These are phyloP conservation scores for Idaea straminata DNA, from an alignment of 2,888 invertebrate genomes.

Conservation along the genomic window DNA sequence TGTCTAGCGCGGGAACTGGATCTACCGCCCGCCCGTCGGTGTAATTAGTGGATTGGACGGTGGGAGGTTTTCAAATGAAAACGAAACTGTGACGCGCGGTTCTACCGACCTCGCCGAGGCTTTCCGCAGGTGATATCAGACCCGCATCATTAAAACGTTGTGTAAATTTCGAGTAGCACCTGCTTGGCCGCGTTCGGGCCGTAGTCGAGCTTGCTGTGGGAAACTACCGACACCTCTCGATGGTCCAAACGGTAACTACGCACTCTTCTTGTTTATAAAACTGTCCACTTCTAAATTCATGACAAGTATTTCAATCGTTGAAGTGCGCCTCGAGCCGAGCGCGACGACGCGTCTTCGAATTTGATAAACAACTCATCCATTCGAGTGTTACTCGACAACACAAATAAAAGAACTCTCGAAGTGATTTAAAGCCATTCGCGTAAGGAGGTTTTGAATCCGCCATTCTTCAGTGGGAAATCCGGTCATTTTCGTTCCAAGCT, in stretches of 20 bases:
- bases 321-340: constrained; percentile 41
- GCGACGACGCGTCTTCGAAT: constrained; percentile 47
- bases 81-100: constrained; percentile 51
- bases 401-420: constrained; percentile 38
- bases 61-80: constrained; percentile 51
- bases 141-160: constrained; percentile 47
- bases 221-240: constrained; percentile 60
- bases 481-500: constrained; percentile 45
- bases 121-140: constrained; percentile 46
- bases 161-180: constrained; percentile 59
- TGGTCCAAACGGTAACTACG: constrained; percentile 59
- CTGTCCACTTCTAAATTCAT: constrained; percentile 70
- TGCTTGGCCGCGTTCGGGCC: constrained; percentile 48
- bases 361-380: constrained; percentile 60
- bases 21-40: constrained; percentile 31
- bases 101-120: constrained; percentile 36
- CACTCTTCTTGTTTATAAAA: constrained; percentile 75
- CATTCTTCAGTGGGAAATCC: constrained; percentile 43
- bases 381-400: constrained; percentile 35
- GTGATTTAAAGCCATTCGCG: constrained; percentile 44
- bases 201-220: constrained; percentile 58
- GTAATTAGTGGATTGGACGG: constrained; percentile 46
- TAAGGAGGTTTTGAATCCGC: constrained; percentile 45
- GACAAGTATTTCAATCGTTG: constrained; percentile 55
- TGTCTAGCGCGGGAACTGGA: constrained; percentile 41